These are phyloP conservation scores for Trogon surrucura DNA, from an alignment of 2,113 vertebrate genomes.

Conservation along the genomic window DNA sequence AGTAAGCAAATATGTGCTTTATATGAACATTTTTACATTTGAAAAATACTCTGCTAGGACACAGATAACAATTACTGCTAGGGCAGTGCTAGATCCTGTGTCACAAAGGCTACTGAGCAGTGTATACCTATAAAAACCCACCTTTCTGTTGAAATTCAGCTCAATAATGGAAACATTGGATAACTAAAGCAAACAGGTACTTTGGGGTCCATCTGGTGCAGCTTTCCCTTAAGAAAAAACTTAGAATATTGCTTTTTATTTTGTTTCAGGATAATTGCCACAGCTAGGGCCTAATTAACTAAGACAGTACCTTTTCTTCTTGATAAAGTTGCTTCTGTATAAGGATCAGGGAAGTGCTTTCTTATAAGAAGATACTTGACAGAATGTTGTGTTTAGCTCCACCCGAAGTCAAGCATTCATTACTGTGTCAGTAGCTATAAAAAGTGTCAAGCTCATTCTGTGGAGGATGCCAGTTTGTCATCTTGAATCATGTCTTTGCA, in stretches of 20 bases:
- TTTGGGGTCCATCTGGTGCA: neutral
- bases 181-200: neutral
- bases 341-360: neutral
- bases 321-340: neutral
- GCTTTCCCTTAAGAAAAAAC: neutral
- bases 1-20: neutral
- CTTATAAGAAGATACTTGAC: neutral
- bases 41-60: neutral
- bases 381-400: neutral
- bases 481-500: conserved; percentile 49
- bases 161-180: neutral
- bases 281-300: neutral
- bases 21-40: neutral
- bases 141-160: neutral
- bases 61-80: neutral
- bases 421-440: conserved; percentile 65
- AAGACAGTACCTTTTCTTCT: neutral
- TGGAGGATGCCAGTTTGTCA: conserved; percentile 49
- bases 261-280: neutral
- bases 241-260: neutral
- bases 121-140: neutral
- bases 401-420: neutral
- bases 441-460: conserved; percentile 48
- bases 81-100: neutral
- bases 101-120: neutral